These are phyloP conservation scores for Amazona guildingii DNA, from an alignment of 2,113 vertebrate genomes.

Conservation along the genomic window DNA sequence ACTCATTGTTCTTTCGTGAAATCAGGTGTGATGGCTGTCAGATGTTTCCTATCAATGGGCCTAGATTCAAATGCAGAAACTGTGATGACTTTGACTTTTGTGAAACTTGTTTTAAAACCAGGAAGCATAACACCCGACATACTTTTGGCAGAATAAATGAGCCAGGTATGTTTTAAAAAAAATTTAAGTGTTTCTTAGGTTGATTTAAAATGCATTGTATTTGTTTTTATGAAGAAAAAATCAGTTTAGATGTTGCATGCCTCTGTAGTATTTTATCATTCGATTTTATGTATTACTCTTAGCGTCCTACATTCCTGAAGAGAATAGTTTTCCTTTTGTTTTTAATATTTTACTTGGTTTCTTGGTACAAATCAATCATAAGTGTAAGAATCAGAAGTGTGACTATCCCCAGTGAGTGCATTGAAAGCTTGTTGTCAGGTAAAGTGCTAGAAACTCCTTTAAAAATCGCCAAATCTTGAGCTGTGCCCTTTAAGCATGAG, in stretches of 20 bases:
- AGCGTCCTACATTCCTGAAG: not conserved
- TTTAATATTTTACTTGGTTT: not conserved
- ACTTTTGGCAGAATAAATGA: constrained; percentile 97
- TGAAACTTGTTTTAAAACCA: constrained; percentile 95
- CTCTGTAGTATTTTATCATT: not conserved
- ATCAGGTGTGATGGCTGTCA: constrained; percentile 96
- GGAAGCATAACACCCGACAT: constrained; percentile 91
- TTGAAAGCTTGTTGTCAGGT: not conserved
- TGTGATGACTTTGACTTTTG: constrained; percentile 99
- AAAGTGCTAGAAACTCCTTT: not conserved
- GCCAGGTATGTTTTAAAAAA: constrained; percentile 77
- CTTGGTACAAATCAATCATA: not conserved
- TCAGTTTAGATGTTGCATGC: not conserved
- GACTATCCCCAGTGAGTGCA: not conserved
- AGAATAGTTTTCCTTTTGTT: not conserved
- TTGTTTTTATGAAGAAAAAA: not conserved
- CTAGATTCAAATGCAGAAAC: constrained; percentile 95
- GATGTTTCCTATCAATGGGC: constrained; percentile 97
- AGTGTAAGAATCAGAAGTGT: not conserved
- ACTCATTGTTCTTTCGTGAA: not conserved
- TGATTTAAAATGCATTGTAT: not conserved
- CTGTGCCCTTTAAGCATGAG: rapidly evolving
- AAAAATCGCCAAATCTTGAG: not conserved
- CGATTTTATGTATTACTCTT: not conserved
- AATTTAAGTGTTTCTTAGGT: not conserved